Evolutionary conservation across 92 coral and sea anemone genomes (phyloP).

Genomic region (Palythoa heliodiscus): DNA sequence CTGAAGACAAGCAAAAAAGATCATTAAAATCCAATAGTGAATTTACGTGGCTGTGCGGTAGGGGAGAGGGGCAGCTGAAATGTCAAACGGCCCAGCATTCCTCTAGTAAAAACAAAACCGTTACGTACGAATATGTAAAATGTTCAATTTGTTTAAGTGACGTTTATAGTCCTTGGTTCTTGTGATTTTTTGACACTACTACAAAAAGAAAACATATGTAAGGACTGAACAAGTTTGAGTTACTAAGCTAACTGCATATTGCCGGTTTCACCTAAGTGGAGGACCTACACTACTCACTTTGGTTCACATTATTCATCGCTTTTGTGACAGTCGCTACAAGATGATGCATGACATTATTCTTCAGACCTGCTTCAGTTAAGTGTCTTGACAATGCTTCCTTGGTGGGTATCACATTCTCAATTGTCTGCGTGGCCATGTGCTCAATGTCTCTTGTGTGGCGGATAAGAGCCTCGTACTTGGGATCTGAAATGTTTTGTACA

Average conservation of each 20-base stretch:
- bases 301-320: slow-evolving; percentile 25
- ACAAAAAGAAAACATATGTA: not conserved
- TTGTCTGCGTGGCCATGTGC: slow-evolving; percentile 16
- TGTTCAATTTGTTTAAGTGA: not conserved
- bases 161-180: too few species aligned
- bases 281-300: slow-evolving; percentile 37
- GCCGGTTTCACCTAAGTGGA: not conserved
- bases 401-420: slow-evolving; percentile 22
- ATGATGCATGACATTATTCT: slow-evolving; percentile 36
- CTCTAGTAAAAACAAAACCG: not conserved
- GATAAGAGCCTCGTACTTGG: slow-evolving; percentile 2
- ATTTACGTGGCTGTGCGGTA: too few species aligned
- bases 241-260: too few species aligned
- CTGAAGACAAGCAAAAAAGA: not conserved
- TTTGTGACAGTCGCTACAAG: slow-evolving; percentile 39
- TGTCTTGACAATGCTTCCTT: slow-evolving; percentile 22
- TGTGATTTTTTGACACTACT: too few species aligned
- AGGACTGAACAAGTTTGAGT: not conserved
- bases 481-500: slow-evolving; percentile 5
- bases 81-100: not conserved
- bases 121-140: not conserved
- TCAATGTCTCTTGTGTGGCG: slow-evolving; percentile 28
- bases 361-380: slow-evolving; percentile 40
- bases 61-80: too few species aligned
- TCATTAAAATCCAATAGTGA: too few species aligned